A percentile compares a stretch with the other conserved stretches of the same genome.
phyloP scores from a whole-genome alignment of 2,888 invertebrate species.

The Colletes collaris region DNA sequence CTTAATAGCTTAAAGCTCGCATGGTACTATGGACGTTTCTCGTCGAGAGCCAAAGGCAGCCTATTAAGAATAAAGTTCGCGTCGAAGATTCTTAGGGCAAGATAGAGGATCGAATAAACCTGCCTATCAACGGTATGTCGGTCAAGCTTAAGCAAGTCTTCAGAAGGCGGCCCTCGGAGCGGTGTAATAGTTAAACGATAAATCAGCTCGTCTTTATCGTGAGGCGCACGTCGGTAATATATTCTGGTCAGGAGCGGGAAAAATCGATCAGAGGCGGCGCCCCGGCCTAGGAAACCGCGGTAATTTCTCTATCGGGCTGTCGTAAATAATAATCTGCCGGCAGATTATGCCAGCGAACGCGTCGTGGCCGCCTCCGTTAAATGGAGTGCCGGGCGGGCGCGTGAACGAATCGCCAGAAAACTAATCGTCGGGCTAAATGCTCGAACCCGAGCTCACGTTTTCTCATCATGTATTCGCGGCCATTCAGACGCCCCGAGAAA shows the following conservation, averaged over 20 bases:
- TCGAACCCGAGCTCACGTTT: constrained; percentile 1
- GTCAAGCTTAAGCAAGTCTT: constrained; percentile 41
- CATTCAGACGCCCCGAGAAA: not conserved
- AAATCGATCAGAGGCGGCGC: constrained; percentile 40
- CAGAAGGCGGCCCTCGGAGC: constrained; percentile 28
- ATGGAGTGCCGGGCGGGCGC: not conserved
- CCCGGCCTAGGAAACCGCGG: constrained; percentile 31
- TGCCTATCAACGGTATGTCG: constrained; percentile 51
- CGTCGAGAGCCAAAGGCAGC: not conserved
- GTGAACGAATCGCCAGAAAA: constrained; percentile 17
- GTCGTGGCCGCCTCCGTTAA: not conserved
- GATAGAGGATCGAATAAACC: constrained; percentile 51
- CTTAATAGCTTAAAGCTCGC: no score
- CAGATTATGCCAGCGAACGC: not conserved
- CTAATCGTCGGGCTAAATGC: constrained; percentile 15
- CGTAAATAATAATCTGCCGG: constrained; percentile 51
- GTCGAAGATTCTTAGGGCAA: constrained; percentile 28
- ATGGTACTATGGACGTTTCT: no score
- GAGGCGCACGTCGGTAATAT: constrained; percentile 49
- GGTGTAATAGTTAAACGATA: constrained; percentile 48
- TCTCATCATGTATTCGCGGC: constrained; percentile 5
- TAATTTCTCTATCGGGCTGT: constrained; percentile 57
- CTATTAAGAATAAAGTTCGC: constrained; percentile 25
- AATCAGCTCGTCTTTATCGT: constrained; percentile 60
- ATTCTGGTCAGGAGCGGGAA: constrained; percentile 42